Evolutionary conservation across 2,797 vertebrate genomes (phyloP), one percentile per base, ranked within the genome.

Genomic region (Gobio occitaniae): DNA sequence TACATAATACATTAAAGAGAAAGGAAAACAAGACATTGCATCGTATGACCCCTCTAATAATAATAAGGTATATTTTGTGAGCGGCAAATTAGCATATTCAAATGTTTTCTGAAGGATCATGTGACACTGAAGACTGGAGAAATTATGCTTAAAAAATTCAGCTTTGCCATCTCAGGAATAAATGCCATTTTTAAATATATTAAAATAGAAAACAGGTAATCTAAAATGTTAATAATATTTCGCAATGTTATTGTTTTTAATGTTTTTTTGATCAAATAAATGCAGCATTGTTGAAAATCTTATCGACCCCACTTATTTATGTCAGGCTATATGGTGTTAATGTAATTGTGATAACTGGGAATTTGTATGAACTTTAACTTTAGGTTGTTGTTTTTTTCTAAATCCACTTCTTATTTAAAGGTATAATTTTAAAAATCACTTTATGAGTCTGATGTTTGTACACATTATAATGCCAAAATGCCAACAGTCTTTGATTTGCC

Each of bases 401-500:
- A 25, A 72, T 50, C 47, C 47, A 74, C 47, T 4, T 50, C 50
- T 75, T 6, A 13, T 54, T 36, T 36, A 21, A 54, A 36, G 5
- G 0, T 13, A 29, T 44, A 6, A 16, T 25, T 77, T 77, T 5
- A 25, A 61, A 61, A 44, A 76, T 25, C 54, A 44, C 54, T 59
- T 59, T 10, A 77, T 77, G 59, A 12, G 32, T 59, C 15, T 25
- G 61, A 63, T 65, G 59, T 78, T 65, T 78, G 41, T 48, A 65
- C 9, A 79, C 44, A 48, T 79, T 79, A 44, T 9, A 44, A 44
- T 11, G 12, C 16, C 54, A 78, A 59, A 32, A 32, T 32, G 41
- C 38, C 38, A 47, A 78, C 59, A 78, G 41, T 9, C 41, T 50
- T 44, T 48, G 59, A 79, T 44, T 65, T 48, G 59, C 59, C 59